Conservation (phyloP, 2,113 vertebrate genomes). For the Telmatochromis sp. region DNA sequence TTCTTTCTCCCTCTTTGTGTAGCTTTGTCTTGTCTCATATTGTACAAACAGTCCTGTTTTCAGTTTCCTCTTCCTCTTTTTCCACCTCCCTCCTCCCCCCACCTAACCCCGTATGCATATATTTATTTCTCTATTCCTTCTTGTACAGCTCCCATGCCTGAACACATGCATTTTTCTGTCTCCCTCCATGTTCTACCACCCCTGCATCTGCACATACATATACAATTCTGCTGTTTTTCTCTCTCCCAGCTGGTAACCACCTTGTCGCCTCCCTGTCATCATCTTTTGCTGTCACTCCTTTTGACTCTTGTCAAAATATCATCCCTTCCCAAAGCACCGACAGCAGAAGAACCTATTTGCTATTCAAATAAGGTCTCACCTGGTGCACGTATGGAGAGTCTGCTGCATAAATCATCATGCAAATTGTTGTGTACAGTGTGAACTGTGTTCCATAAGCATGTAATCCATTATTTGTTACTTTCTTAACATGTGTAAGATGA, state of each 20-base stretch:
- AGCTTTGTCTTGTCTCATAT: background rate
- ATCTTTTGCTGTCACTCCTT: background rate
- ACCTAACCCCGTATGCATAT: background rate
- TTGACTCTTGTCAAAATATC: constrained; percentile 31
- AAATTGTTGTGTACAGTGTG: background rate
- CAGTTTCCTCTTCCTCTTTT: background rate
- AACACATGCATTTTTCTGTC: background rate
- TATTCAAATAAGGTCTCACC: constrained; percentile 42
- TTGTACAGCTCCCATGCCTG: background rate
- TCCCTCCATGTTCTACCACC: background rate
- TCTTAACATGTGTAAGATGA: background rate
- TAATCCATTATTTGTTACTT: background rate
- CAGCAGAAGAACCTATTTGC: constrained; percentile 22
- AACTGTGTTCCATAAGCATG: background rate
- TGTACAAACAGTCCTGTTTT: background rate
- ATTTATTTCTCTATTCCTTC: background rate
- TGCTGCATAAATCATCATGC: background rate
- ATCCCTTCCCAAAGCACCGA: background rate
- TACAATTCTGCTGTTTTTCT: background rate
- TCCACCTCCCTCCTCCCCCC: background rate
- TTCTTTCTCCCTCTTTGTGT: background rate
- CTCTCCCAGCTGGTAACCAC: background rate
- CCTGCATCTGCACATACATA: background rate
- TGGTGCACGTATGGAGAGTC: background rate
- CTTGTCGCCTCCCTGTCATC: background rate